Evolutionary conservation across 2,797 vertebrate species (phyloP).

Genomic region (Protonibea diacanthus): DNA sequence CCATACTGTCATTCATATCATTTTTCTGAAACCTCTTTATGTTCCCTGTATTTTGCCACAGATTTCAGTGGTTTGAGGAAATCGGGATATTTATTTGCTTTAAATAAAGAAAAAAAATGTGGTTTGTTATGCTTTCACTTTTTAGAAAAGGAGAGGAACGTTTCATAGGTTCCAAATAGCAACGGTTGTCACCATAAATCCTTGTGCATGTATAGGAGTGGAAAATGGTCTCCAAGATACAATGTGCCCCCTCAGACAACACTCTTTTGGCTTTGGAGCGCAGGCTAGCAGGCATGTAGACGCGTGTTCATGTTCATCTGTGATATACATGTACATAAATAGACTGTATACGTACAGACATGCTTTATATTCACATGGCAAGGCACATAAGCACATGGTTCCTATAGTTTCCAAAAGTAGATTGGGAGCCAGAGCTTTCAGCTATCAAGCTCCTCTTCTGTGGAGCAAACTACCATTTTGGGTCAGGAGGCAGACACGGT

Average conservation of each 20-base stretch:
- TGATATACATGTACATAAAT: background rate
- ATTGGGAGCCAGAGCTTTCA: too few species aligned
- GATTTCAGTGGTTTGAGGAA: slow-evolving; percentile 78
- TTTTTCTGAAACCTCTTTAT: slow-evolving; percentile 81
- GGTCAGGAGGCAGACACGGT: too few species aligned
- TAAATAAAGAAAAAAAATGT: slow-evolving; percentile 75
- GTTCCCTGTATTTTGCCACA: slow-evolving; percentile 79
- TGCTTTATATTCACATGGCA: background rate
- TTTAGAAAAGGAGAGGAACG: slow-evolving; percentile 67
- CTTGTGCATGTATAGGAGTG: slow-evolving; percentile 70
- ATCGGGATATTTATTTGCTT: slow-evolving; percentile 83
- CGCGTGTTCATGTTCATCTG: background rate
- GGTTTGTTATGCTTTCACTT: slow-evolving; percentile 84
- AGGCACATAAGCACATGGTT: background rate
- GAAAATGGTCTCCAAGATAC: slow-evolving; percentile 76
- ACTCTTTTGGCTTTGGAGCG: slow-evolving; percentile 18
- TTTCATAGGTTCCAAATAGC: slow-evolving; percentile 77
- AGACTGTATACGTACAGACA: background rate
- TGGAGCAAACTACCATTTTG: too few species aligned
- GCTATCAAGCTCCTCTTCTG: too few species aligned
- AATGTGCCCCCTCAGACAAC: background rate
- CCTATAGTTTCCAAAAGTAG: too few species aligned
- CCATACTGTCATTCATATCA: slow-evolving; percentile 75
- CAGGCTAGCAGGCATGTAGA: background rate
- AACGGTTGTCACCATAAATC: slow-evolving; percentile 85